A percentile compares a stretch with the other conserved stretches of the same genome.
Conservation (phyloP, 2,888 invertebrate species). For the Macrophya alboannulata region DNA sequence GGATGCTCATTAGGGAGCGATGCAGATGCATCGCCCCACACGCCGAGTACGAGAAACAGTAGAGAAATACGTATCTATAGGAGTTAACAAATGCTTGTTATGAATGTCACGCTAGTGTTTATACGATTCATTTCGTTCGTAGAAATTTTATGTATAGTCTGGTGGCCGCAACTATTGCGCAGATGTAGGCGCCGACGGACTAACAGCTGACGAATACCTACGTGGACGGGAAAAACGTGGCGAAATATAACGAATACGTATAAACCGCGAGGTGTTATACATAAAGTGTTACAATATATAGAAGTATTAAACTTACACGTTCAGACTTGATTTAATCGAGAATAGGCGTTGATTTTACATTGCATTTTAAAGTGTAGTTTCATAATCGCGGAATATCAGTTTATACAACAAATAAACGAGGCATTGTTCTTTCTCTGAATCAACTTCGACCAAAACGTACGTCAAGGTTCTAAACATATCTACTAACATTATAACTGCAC, state of each 20-base stretch:
- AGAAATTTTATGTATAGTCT: conserved; percentile 19
- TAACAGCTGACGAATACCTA: conserved; percentile 33
- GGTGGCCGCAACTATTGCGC: conserved; percentile 30
- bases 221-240: conserved; percentile 48
- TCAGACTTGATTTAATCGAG: background rate
- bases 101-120: background rate
- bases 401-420: background rate
- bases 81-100: background rate
- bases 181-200: conserved; percentile 31
- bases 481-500: background rate
- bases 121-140: conserved; percentile 17
- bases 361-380: too few species aligned
- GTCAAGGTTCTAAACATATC: background rate
- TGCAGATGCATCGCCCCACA: too few species aligned
- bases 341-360: background rate
- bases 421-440: background rate
- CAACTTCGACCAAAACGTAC: background rate
- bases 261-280: background rate
- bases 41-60: background rate
- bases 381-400: background rate
- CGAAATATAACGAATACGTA: background rate
- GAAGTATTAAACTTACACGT: background rate
- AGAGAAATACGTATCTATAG: background rate
- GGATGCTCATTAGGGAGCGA: background rate
- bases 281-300: background rate